Percentiles rank a stretch among this genome's conserved stretches.
Evolutionary conservation across 2,113 vertebrate species (phyloP).

Genomic region (Gnathonemus longibarbis): DNA sequence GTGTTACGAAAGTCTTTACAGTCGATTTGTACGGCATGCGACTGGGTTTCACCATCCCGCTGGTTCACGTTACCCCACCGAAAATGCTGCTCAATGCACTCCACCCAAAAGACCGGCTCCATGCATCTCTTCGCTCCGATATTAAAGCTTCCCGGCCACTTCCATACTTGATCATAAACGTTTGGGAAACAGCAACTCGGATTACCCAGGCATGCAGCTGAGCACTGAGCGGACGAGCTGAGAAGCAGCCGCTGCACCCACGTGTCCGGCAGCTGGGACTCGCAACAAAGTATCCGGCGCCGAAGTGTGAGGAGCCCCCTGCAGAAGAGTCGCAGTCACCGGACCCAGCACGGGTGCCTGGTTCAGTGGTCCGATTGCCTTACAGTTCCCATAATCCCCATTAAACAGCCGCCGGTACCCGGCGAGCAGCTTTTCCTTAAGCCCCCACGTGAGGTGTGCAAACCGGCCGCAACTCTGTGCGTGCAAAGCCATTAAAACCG

Average conservation of each 20-base stretch:
- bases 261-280: slow-evolving; percentile 27
- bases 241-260: slow-evolving; percentile 23
- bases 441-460: slow-evolving; percentile 58
- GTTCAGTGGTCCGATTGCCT: background rate
- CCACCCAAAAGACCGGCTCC: background rate
- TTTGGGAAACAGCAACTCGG: background rate
- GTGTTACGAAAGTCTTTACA: slow-evolving; percentile 40
- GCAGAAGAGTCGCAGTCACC: background rate
- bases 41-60: background rate
- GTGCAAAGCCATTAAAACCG: background rate
- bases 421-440: slow-evolving; percentile 40
- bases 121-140: background rate
- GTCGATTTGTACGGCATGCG: background rate
- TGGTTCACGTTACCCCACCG: background rate
- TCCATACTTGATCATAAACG: background rate
- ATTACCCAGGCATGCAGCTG: background rate
- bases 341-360: background rate
- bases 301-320: background rate
- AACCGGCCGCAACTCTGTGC: slow-evolving; percentile 25
- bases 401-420: background rate
- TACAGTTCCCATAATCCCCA: background rate
- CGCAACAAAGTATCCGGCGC: slow-evolving; percentile 2
- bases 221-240: background rate
- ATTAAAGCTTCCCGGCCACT: background rate
- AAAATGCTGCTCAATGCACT: background rate